A percentile compares a stretch with the other conserved stretches of the same genome.
Conservation (phyloP, 2,797 vertebrate species). For the Notolepis coatsorum region DNA sequence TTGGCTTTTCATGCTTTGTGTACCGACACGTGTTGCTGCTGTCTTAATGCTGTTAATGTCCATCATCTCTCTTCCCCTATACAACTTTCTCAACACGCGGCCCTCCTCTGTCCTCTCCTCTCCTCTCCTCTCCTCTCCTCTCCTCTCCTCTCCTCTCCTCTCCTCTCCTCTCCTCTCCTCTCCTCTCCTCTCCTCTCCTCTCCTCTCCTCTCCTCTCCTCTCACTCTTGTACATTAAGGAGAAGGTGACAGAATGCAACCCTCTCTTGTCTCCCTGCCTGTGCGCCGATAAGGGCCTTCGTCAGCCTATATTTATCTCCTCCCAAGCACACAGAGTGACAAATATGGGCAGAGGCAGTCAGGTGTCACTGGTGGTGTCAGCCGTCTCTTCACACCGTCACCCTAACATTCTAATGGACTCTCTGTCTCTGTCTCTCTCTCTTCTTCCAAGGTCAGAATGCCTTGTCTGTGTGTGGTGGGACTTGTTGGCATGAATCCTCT, state of each 20-base stretch:
- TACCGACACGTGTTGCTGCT: too few species aligned
- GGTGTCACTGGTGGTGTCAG: constrained; percentile 46
- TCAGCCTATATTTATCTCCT: constrained; percentile 57
- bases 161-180: neutral
- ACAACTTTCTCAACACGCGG: neutral
- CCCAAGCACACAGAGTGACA: constrained; percentile 62
- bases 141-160: too few species aligned
- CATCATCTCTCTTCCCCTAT: neutral
- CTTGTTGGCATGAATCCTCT: too few species aligned
- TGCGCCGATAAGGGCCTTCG: constrained; percentile 43
- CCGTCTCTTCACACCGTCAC: neutral
- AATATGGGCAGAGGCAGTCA: constrained; percentile 65
- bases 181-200: neutral
- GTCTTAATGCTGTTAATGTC: too few species aligned
- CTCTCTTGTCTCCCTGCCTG: constrained; percentile 26
- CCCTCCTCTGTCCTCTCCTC: too few species aligned
- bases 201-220: neutral
- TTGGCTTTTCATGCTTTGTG: too few species aligned
- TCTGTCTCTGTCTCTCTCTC: too few species aligned
- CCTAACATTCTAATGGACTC: neutral
- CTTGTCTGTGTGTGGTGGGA: neutral
- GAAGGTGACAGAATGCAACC: constrained; percentile 13
- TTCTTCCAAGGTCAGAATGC: too few species aligned
- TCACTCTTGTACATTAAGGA: neutral
- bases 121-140: too few species aligned